A percentile compares a stretch with the other conserved stretches of the same genome.
phyloP scores from a whole-genome alignment of 2,888 invertebrate genomes.

The Scelioninae gen. 2 region DNA sequence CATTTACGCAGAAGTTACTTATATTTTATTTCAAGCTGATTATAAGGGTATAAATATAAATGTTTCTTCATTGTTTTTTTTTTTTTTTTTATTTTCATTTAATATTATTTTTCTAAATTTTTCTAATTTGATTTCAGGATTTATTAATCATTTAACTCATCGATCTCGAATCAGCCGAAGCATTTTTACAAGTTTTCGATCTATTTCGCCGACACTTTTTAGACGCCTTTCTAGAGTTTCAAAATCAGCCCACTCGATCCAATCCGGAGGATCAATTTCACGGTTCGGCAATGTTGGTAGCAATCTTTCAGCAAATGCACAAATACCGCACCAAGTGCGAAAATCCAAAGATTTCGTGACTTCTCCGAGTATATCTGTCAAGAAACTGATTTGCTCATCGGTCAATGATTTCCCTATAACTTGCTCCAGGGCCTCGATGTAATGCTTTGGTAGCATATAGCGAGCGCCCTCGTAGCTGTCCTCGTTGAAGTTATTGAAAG shows the following conservation, averaged over 20 bases:
- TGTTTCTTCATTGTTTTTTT: too few species aligned
- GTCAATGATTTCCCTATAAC: conserved; percentile 81
- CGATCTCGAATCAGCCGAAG: conserved; percentile 67
- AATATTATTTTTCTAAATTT: too few species aligned
- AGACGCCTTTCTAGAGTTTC: conserved; percentile 68
- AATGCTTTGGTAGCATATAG: conserved; percentile 62
- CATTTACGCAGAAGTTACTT: too few species aligned
- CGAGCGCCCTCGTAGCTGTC: conserved; percentile 66
- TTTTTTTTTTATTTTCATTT: too few species aligned
- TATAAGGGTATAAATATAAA: too few species aligned
- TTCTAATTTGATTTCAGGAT: too few species aligned
- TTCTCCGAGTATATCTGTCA: conserved; percentile 76
- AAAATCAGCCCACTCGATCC: conserved; percentile 72
- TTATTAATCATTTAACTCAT: conserved; percentile 49
- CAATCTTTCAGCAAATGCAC: conserved; percentile 85
- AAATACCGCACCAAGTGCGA: conserved; percentile 87
- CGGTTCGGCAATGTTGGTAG: conserved; percentile 79
- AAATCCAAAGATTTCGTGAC: conserved; percentile 79
- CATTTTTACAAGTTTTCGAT: conserved; percentile 64
- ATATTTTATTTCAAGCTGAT: too few species aligned
- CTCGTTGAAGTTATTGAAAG: conserved; percentile 67
- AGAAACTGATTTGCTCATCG: conserved; percentile 76
- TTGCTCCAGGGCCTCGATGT: conserved; percentile 74
- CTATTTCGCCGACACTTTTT: conserved; percentile 41
- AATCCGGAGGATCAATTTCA: conserved; percentile 79